A percentile compares a stretch with the other conserved stretches of the same genome.
Evolutionary conservation across 1,140 invertebrate genomes (phyloP).

Genomic region (Euwallacea fornicatus): DNA sequence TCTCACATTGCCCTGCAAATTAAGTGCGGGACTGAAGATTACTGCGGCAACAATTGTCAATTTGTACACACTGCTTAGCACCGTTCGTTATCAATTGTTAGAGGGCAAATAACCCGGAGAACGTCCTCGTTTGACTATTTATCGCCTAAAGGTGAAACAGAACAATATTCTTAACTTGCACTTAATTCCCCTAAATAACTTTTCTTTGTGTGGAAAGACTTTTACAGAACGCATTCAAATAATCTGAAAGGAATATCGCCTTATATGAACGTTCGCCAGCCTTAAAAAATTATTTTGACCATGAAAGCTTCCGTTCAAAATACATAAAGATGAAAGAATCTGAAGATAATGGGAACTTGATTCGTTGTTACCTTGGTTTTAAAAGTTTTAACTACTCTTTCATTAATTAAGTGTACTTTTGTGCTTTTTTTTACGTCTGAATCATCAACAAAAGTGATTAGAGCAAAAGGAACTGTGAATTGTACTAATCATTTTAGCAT

Average conservation of each 20-base stretch:
- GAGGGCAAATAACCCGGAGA: too few species aligned
- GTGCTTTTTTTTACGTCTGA: slow-evolving; percentile 21
- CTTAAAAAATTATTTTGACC: slow-evolving; percentile 29
- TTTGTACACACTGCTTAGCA: too few species aligned
- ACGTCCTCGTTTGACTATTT: too few species aligned
- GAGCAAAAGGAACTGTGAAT: slow-evolving; percentile 12
- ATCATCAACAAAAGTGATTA: slow-evolving; percentile 24
- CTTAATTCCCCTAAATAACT: too few species aligned
- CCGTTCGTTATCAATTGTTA: too few species aligned
- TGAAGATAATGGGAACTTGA: slow-evolving; percentile 30
- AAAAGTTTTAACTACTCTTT: slow-evolving; percentile 28
- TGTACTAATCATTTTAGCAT: slow-evolving; percentile 15
- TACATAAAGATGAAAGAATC: slow-evolving; percentile 31
- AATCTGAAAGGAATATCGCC: slow-evolving; percentile 13
- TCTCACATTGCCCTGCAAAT: too few species aligned
- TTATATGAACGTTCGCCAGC: slow-evolving; percentile 17
- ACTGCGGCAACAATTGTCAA: too few species aligned
- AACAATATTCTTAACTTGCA: too few species aligned
- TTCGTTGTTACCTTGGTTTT: slow-evolving; percentile 30
- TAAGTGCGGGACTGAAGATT: too few species aligned
- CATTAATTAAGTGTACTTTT: slow-evolving; percentile 30
- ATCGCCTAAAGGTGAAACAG: too few species aligned
- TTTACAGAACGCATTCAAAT: slow-evolving; percentile 1
- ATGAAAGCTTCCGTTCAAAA: slow-evolving; percentile 32
- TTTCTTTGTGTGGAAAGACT: too few species aligned